These are phyloP conservation scores for Caenorhabditis macrosperma DNA, from an alignment of 2,888 invertebrate species.

Conservation along the genomic window DNA sequence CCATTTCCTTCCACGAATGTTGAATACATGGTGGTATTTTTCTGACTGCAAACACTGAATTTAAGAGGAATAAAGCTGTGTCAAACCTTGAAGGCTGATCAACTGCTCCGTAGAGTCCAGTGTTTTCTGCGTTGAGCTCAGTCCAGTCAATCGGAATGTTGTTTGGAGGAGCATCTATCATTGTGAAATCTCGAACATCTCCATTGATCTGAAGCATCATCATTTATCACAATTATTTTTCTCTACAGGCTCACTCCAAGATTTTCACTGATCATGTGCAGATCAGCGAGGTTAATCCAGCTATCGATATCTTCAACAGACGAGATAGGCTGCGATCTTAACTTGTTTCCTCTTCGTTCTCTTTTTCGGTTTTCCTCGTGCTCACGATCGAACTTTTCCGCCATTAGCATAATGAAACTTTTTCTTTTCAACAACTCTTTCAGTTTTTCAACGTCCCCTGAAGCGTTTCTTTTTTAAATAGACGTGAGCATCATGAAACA, in stretches of 20 bases:
- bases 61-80: background rate
- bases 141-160: background rate
- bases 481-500: background rate
- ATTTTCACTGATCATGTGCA: slow-evolving; percentile 18
- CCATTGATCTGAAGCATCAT: slow-evolving; percentile 24
- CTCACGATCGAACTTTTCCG: slow-evolving; percentile 32
- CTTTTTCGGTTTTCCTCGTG: background rate
- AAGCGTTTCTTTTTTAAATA: no score
- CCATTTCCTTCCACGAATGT: slow-evolving; percentile 37
- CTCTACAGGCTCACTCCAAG: slow-evolving; percentile 19
- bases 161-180: slow-evolving; percentile 24
- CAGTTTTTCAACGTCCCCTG: slow-evolving; percentile 41
- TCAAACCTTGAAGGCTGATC: slow-evolving; percentile 3
- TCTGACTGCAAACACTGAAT: slow-evolving; percentile 9
- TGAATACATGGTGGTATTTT: background rate
- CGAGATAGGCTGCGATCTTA: slow-evolving; percentile 12
- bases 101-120: slow-evolving; percentile 17
- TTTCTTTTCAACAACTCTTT: slow-evolving; percentile 23
- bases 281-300: slow-evolving; percentile 10
- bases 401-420: slow-evolving; percentile 14
- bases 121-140: background rate
- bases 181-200: slow-evolving; percentile 19
- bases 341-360: background rate
- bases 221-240: background rate
- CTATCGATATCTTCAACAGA: slow-evolving; percentile 20